Evolutionary conservation across 2,113 vertebrate species (phyloP).

Genomic region (Pampusana beccarii): DNA sequence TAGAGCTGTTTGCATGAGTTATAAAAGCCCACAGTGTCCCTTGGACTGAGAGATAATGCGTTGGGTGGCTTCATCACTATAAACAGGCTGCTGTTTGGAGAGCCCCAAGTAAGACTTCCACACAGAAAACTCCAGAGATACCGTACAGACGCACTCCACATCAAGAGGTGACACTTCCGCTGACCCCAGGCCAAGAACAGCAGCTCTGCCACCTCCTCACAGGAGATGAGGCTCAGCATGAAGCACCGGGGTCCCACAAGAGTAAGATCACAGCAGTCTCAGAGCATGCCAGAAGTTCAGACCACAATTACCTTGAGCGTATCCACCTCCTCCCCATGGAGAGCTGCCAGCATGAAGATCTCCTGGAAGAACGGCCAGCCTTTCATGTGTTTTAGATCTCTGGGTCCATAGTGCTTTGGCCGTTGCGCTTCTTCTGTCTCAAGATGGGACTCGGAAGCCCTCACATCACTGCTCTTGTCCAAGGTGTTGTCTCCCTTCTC

Average conservation of each 20-base stretch:
- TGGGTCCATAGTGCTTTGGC: not conserved
- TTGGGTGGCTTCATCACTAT: rapidly evolving
- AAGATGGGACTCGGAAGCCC: not conserved
- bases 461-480: not conserved
- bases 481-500: not conserved
- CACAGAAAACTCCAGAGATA: not conserved
- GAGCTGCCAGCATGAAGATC: conserved; percentile 93
- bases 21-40: not conserved
- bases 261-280: not conserved
- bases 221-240: not conserved
- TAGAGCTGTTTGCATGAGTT: rapidly evolving
- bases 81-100: not conserved
- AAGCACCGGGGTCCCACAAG: not conserved
- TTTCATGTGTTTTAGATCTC: conserved; percentile 44
- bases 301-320: conserved; percentile 84
- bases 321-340: conserved; percentile 84
- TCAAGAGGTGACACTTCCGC: not conserved
- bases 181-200: not conserved
- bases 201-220: not conserved
- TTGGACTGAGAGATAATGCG: rapidly evolving
- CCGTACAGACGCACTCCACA: rapidly evolving
- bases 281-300: not conserved
- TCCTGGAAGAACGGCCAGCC: conserved; percentile 93
- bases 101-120: not conserved
- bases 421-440: not conserved